phyloP scores from a whole-genome alignment of 2,113 vertebrate species.

The Vicugna pacos region DNA sequence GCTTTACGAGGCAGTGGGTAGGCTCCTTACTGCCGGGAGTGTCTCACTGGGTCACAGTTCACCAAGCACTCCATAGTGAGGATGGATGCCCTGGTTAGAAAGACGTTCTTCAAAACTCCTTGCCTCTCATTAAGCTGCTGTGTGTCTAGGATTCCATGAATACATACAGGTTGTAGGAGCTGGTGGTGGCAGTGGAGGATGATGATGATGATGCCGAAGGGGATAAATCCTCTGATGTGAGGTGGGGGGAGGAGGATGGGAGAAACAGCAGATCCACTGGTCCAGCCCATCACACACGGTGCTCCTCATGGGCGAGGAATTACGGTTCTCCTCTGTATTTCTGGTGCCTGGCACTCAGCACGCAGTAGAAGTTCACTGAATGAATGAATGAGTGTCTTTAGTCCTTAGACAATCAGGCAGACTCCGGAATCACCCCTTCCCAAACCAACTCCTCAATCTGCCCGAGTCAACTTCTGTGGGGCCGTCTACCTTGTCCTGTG shows the following conservation, averaged over 20 bases:
- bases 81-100: slow-evolving; percentile 17
- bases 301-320: background rate
- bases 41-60: background rate
- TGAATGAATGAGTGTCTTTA: background rate
- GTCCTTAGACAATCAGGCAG: background rate
- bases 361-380: too few relatives aligned
- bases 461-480: background rate
- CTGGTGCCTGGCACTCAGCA: background rate
- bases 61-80: background rate
- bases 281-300: accelerated
- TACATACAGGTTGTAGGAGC: background rate
- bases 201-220: background rate
- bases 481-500: background rate
- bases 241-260: background rate
- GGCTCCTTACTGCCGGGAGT: background rate
- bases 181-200: background rate
- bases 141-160: background rate
- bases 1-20: slow-evolving; percentile 7
- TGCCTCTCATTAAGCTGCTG: background rate
- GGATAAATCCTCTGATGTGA: background rate
- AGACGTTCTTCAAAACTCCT: background rate
- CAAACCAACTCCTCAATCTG: background rate
- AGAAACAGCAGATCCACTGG: background rate
- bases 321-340: background rate
- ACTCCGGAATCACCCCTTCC: background rate